Evolutionary conservation across 2,113 vertebrate species (phyloP).

Genomic region (Camarhynchus parvulus): DNA sequence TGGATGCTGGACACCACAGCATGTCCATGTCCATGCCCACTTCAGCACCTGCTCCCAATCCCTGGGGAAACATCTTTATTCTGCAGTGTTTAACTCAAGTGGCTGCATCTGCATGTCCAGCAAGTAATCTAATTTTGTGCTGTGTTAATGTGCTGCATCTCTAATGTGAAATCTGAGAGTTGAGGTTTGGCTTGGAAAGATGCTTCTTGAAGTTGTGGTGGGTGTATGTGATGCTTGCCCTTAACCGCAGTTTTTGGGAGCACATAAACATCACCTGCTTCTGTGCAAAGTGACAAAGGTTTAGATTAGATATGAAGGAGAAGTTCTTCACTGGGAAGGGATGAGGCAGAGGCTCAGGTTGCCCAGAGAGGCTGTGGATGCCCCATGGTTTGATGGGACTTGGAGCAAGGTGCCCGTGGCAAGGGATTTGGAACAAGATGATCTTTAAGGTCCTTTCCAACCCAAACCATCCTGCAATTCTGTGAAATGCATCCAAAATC

Average conservation of each 20-base stretch:
- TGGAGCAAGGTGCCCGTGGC: background rate
- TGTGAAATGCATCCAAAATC: constrained; percentile 11
- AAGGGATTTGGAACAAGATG: background rate
- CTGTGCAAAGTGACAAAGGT: background rate
- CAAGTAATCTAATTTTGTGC: background rate
- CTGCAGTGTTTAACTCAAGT: background rate
- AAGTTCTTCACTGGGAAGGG: background rate
- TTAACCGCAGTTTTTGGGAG: background rate
- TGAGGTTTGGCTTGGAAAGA: background rate
- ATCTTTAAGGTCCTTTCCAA: background rate
- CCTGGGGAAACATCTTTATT: background rate
- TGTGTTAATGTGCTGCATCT: background rate
- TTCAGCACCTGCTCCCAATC: rapidly evolving
- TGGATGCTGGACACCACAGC: background rate
- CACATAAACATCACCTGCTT: background rate
- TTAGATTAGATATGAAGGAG: background rate
- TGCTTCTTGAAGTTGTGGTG: background rate
- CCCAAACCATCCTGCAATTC: background rate
- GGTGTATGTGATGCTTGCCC: background rate
- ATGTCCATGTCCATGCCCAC: background rate
- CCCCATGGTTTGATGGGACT: background rate
- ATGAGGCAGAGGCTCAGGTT: background rate
- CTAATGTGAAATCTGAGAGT: background rate
- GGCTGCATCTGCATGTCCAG: background rate
- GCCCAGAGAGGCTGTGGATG: background rate